phyloP scores from a whole-genome alignment of 2,113 vertebrate species.

The Larimichthys polyactis region DNA sequence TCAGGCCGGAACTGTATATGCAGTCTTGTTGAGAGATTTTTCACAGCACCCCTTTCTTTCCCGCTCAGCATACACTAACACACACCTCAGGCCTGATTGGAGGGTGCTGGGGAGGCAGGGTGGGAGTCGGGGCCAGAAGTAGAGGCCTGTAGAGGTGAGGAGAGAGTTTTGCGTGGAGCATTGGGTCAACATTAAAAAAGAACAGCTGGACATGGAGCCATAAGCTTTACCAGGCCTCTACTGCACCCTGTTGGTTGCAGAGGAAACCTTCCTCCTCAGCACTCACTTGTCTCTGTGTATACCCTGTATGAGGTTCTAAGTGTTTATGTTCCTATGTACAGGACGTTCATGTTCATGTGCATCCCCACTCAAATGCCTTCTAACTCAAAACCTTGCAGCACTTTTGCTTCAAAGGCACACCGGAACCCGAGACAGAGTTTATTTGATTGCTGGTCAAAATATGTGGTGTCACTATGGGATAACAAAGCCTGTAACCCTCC shows the following conservation, averaged over 20 bases:
- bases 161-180: slow-evolving; percentile 15
- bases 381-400: slow-evolving; percentile 31
- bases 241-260: slow-evolving; percentile 77
- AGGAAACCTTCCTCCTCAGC: slow-evolving; percentile 18
- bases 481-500: slow-evolving; percentile 57
- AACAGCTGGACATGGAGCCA: background rate
- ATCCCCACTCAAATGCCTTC: slow-evolving; percentile 13
- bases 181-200: slow-evolving; percentile 19
- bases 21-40: slow-evolving; percentile 74
- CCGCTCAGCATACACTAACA: slow-evolving; percentile 32
- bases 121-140: background rate
- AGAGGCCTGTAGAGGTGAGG: slow-evolving; percentile 35
- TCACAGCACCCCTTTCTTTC: slow-evolving; percentile 56
- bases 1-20: slow-evolving; percentile 52
- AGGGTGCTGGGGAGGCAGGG: background rate
- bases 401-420: slow-evolving; percentile 49
- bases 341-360: background rate
- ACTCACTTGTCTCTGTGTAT: background rate
- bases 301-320: background rate
- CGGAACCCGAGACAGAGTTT: slow-evolving; percentile 59
- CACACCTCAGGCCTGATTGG: slow-evolving; percentile 2
- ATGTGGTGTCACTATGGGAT: slow-evolving; percentile 68
- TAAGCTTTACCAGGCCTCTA: slow-evolving; percentile 68
- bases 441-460: slow-evolving; percentile 71
- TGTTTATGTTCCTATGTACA: slow-evolving; percentile 11